Percentiles rank a stretch among this genome's conserved stretches.
phyloP scores from a whole-genome alignment of 2,888 invertebrate species.

The Heliconius ismenius region DNA sequence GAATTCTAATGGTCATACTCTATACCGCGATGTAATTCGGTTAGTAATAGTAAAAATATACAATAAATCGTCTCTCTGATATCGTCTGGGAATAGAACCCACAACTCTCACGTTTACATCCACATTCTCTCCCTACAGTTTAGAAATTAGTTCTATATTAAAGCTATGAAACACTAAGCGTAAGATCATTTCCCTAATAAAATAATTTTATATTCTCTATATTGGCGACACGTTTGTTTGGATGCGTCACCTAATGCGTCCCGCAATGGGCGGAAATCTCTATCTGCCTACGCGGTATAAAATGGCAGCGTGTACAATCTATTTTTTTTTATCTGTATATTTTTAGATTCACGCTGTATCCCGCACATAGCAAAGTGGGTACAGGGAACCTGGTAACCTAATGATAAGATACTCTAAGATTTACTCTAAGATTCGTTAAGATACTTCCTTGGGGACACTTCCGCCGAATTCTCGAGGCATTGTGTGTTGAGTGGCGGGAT shows the following conservation, averaged over 20 bases:
- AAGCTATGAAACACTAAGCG: not conserved
- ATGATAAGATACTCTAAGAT: no score
- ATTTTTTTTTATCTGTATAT: not conserved
- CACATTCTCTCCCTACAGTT: not conserved
- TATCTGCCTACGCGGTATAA: constrained; percentile 15
- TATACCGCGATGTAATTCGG: no score
- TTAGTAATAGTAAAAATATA: no score
- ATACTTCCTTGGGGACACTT: no score
- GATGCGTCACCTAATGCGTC: constrained; percentile 7
- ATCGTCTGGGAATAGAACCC: not conserved
- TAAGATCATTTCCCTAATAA: not conserved
- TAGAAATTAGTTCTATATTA: no score
- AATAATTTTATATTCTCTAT: not conserved
- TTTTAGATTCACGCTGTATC: no score
- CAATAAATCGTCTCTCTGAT: not conserved
- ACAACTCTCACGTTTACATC: not conserved
- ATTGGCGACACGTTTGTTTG: not conserved
- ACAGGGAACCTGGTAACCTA: no score
- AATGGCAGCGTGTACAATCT: not conserved
- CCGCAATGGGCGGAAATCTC: constrained; percentile 20
- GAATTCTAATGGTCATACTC: no score
- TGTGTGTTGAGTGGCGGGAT: no score
- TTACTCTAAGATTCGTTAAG: no score
- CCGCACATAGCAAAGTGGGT: no score
- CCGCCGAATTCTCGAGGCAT: no score